Evolutionary conservation across 2,888 invertebrate species (phyloP).

Genomic region (Hirudinaria manillensis): DNA sequence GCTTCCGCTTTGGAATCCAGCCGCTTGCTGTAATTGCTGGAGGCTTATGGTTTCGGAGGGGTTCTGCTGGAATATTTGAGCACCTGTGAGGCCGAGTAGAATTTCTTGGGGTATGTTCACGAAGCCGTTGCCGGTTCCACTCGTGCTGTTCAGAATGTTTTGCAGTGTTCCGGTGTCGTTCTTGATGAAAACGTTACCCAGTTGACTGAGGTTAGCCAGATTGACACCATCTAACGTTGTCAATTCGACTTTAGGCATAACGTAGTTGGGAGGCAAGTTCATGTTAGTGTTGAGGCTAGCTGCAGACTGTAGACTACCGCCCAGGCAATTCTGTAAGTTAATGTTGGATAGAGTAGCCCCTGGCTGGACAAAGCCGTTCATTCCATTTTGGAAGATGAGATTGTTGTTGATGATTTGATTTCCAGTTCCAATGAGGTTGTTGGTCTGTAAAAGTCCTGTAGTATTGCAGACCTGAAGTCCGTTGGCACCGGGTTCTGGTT

Average conservation of each 20-base stretch:
- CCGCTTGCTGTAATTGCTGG: neutral
- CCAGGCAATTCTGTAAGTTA: conserved; percentile 3
- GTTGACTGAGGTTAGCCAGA: neutral
- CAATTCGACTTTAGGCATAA: neutral
- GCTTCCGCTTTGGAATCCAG: neutral
- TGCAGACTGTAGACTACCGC: neutral
- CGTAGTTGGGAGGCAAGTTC: neutral
- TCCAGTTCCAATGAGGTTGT: conserved; percentile 1
- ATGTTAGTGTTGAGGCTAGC: neutral
- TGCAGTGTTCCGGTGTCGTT: neutral
- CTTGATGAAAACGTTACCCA: neutral
- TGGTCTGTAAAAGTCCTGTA: neutral
- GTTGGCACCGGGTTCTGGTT: neutral
- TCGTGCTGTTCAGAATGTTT: neutral
- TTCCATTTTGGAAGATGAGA: conserved; percentile 6
- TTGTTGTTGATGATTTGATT: conserved; percentile 16
- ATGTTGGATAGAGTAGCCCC: neutral
- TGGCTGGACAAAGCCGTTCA: neutral
- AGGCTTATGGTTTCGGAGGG: neutral
- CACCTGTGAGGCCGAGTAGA: neutral
- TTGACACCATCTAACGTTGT: conserved; percentile 4
- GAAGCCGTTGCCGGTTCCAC: neutral
- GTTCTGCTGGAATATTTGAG: neutral
- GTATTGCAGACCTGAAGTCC: neutral
- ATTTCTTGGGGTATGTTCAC: conserved; percentile 9